Evolutionary conservation across 2,888 invertebrate genomes (phyloP).

Genomic region (Nebria salina): DNA sequence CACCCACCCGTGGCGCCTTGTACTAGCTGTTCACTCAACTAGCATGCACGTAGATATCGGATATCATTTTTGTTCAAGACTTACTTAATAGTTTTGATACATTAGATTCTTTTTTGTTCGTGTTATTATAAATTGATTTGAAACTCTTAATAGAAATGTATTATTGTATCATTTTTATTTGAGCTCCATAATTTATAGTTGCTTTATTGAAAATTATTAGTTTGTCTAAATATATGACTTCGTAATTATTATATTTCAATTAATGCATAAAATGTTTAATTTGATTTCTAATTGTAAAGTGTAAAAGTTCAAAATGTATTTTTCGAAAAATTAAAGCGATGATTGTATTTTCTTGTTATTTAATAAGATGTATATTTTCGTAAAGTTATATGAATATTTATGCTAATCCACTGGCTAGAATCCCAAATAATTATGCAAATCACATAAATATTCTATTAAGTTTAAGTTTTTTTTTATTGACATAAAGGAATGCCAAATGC

Average conservation of each 20-base stretch:
- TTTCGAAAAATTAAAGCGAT: not conserved
- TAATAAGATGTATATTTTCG: not conserved
- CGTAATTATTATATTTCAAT: not conserved
- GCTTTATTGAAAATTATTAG: constrained; percentile 20
- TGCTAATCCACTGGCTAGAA: constrained; percentile 28
- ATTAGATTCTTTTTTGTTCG: not conserved
- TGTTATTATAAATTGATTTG: constrained; percentile 20
- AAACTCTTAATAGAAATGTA: constrained; percentile 23
- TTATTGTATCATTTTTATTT: constrained; percentile 10
- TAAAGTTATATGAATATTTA: constrained; percentile 13
- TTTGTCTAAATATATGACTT: not conserved
- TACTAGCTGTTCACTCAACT: constrained; percentile 27
- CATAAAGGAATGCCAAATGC: constrained; percentile 39
- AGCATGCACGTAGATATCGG: constrained; percentile 7
- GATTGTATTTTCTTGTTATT: not conserved
- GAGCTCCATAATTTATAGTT: not conserved
- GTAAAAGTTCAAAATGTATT: not conserved
- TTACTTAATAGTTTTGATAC: not conserved
- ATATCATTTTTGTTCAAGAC: not conserved
- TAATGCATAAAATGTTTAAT: not conserved
- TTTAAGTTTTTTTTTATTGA: constrained; percentile 28
- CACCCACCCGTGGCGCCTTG: constrained; percentile 39
- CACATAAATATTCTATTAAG: constrained; percentile 35
- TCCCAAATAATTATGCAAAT: constrained; percentile 39
- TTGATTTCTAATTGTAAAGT: not conserved